phyloP scores from a whole-genome alignment of 2,797 vertebrate species.

The Nyctalus aviator region DNA sequence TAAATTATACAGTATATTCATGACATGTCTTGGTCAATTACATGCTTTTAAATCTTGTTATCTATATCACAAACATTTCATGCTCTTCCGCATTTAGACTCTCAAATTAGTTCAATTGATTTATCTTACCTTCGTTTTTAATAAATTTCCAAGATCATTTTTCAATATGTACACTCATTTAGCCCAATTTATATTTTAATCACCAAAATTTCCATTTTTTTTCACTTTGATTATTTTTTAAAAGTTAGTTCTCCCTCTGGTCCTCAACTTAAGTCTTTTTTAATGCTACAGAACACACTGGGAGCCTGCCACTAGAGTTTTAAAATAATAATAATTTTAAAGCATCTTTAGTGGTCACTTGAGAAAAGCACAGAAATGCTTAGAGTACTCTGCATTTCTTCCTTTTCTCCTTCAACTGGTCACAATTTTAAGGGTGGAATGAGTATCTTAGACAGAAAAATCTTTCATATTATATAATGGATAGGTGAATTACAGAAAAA shows the following conservation, averaged over 20 bases:
- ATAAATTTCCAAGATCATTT: background rate
- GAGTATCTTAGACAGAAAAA: background rate
- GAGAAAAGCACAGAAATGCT: background rate
- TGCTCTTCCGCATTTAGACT: constrained; percentile 12
- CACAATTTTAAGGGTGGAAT: background rate
- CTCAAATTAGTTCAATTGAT: constrained; percentile 12
- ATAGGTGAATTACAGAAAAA: background rate
- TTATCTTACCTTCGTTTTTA: background rate
- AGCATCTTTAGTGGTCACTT: background rate
- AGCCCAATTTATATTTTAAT: background rate
- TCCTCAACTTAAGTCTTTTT: background rate
- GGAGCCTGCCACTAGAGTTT: background rate
- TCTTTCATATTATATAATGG: background rate
- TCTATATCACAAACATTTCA: background rate
- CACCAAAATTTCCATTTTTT: background rate
- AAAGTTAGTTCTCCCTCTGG: background rate
- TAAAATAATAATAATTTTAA: constrained; percentile 19
- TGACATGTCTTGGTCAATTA: constrained; percentile 18
- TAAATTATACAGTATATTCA: constrained; percentile 39
- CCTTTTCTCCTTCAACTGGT: background rate
- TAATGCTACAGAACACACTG: background rate
- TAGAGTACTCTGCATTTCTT: background rate
- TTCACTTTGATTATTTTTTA: background rate
- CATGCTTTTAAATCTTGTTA: constrained; percentile 34
- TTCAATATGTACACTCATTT: background rate